Percentiles rank a stretch among this genome's conserved stretches.
Conservation (phyloP, 2,797 vertebrate genomes). For the Rhabdomys pumilio region DNA sequence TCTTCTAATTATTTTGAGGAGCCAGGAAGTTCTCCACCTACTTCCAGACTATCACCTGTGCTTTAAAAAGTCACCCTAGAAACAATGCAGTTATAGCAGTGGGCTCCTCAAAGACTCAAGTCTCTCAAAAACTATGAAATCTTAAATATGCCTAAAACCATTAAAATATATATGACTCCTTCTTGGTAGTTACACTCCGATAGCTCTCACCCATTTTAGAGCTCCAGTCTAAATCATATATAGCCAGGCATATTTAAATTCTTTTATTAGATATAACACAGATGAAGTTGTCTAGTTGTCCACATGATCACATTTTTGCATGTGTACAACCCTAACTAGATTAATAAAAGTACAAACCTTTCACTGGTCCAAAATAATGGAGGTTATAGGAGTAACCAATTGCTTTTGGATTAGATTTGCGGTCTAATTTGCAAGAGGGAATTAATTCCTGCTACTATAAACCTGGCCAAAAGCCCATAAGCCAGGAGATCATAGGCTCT, state of each 20-base stretch:
- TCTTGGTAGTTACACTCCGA: not conserved
- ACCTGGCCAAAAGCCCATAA: not conserved
- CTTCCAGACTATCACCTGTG: not conserved
- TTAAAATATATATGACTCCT: not conserved
- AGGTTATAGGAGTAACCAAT: not conserved
- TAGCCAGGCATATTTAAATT: not conserved
- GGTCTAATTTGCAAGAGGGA: not conserved
- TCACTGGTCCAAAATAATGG: not conserved
- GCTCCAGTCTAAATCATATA: not conserved
- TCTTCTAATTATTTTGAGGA: constrained; percentile 58
- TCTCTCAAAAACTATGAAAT: constrained; percentile 6
- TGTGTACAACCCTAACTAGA: not conserved
- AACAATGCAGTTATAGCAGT: not conserved
- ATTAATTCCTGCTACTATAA: not conserved
- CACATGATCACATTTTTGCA: not conserved
- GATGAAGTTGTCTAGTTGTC: not conserved
- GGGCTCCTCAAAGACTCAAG: constrained; percentile 1
- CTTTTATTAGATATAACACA: not conserved
- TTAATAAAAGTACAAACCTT: constrained; percentile 31
- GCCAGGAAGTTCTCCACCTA: not conserved
- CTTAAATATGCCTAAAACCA: constrained; percentile 2
- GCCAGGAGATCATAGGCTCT: not conserved
- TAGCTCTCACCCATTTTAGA: constrained; percentile 11
- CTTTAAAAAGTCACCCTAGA: not conserved
- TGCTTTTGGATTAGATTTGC: not conserved